Base-by-base conservation (phyloP, 2,888 invertebrate genomes). In the Chironomus tentans region DNA sequence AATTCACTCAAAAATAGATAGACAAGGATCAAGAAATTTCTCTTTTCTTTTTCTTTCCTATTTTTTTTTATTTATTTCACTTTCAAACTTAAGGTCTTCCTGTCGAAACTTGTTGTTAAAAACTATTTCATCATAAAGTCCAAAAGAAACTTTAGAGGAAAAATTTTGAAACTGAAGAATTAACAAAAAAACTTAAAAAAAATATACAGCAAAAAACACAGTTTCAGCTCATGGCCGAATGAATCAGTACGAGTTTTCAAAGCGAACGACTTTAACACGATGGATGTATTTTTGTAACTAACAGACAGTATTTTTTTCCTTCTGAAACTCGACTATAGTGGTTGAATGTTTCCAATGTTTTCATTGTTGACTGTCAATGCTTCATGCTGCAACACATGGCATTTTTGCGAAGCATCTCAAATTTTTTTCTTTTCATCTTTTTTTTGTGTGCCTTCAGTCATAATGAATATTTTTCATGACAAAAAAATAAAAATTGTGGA, bases 171-270 rank as follows among this genome's bases (percentile, higher is more conserved):
- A 73, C 62, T 28, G 61, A 62, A 62, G 62, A 62, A 62, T 18
- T 56, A 72, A 38, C 38, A 38, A 38, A 73, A 47, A 73, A 73
- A 65, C 73, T 46, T 73, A 65, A 73, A 73, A 65, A 65, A 72
- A 56, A 50, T 38, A 18, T 62, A 61, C 61, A 72, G 72, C 72
- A 73, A 73, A 73, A 68, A 68, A 28, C 65, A 65, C 72, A 72
- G 62, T 72, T 65, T 73, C 65, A 73, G 65, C 73, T 73, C 73
- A 73, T 73, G 73, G 73, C 73, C 73, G 47, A 50, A n/a, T 62
- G 50, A 24, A 21, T 73, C 65, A 65, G 72, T 72, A 72, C 72
- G 13, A 61, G 38, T 61, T 15, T 22, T 13, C 38, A 62, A 62
- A 62, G 21, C 15, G 13, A 22, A 18, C 24, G 28, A 28, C 24